phyloP scores from a whole-genome alignment of 2,113 vertebrate species.

The Strix uralensis region DNA sequence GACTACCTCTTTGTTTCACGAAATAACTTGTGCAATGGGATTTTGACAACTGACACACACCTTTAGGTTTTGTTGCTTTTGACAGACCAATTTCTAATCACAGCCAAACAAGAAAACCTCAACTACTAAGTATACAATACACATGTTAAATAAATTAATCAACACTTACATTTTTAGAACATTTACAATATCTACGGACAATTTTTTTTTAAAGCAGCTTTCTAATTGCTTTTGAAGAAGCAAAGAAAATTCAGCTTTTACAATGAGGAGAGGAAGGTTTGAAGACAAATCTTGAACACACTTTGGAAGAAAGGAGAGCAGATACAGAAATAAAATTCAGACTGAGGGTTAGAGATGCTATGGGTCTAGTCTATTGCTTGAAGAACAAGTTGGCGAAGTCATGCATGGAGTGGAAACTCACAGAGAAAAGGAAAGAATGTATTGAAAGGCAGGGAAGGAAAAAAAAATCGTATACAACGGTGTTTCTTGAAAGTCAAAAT shows the following conservation, averaged over 20 bases:
- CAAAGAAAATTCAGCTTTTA: background rate
- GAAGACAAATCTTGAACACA: background rate
- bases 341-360: background rate
- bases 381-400: background rate
- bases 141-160: background rate
- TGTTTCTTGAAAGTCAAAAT: background rate
- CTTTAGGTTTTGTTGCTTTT: background rate
- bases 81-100: background rate
- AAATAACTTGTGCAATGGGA: background rate
- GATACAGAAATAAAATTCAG: background rate
- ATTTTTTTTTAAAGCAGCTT: background rate
- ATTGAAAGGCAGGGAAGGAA: background rate
- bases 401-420: background rate
- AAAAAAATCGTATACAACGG: rapidly evolving
- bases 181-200: rapidly evolving
- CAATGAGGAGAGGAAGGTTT: background rate
- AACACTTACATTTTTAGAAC: background rate
- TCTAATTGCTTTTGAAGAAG: background rate
- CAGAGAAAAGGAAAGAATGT: background rate
- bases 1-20: background rate
- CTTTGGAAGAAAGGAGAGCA: background rate
- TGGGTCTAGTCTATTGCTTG: background rate
- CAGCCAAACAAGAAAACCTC: background rate
- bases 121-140: background rate
- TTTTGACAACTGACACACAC: background rate